These are phyloP conservation scores for Ophion ellenae DNA, from an alignment of 2,888 invertebrate genomes.

Conservation along the genomic window DNA sequence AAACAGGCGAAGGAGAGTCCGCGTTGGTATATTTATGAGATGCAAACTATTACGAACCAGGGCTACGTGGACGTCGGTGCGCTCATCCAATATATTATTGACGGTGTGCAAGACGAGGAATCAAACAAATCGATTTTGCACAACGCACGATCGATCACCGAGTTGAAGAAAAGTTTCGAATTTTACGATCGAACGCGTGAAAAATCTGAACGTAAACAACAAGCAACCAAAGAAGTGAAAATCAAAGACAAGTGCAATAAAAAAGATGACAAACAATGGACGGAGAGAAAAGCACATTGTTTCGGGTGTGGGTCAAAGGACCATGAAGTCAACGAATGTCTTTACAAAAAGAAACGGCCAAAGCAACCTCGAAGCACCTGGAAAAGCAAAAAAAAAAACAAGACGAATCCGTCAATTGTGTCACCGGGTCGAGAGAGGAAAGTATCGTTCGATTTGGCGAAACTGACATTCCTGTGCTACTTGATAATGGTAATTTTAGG, in stretches of 20 bases:
- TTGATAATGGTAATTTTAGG: conserved; percentile 1
- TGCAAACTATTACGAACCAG: conserved; percentile 63
- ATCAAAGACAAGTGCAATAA: background rate
- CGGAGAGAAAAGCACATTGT: background rate
- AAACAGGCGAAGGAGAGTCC: conserved; percentile 49
- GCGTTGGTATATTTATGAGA: conserved; percentile 62
- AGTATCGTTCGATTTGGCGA: background rate
- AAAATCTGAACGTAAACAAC: too few relatives aligned
- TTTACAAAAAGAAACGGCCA: conserved; percentile 35
- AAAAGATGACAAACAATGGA: background rate
- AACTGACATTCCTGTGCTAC: background rate
- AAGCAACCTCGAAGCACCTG: conserved; percentile 28
- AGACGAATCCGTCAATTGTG: background rate
- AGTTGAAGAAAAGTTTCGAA: conserved; percentile 45
- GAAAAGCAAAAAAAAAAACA: background rate
- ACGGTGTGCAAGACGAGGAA: conserved; percentile 54
- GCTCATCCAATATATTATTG: conserved; percentile 55
- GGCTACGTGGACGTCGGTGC: conserved; percentile 40
- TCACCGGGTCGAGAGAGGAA: conserved; percentile 12
- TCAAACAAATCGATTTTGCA: conserved; percentile 56
- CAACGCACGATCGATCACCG: conserved; percentile 46
- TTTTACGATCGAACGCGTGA: background rate
- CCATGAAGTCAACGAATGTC: conserved; percentile 24
- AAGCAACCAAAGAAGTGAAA: background rate
- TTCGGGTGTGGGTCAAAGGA: conserved; percentile 5